phyloP scores from a whole-genome alignment of 2,113 vertebrate genomes.

The Megatriorchis doriae region DNA sequence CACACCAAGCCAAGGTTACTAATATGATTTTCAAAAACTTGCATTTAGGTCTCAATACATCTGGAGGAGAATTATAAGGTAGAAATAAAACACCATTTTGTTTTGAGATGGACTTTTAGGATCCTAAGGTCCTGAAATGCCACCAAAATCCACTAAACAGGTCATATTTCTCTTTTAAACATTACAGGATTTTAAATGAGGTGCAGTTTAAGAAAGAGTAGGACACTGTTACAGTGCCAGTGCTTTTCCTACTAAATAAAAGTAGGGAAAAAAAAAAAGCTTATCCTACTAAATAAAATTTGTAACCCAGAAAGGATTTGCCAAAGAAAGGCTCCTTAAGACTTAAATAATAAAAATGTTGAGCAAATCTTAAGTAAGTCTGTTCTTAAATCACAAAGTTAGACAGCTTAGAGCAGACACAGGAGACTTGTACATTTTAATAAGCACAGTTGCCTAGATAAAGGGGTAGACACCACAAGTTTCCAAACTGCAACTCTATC shows the following conservation, averaged over 20 bases:
- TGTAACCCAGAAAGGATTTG: constrained; percentile 30
- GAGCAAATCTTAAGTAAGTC: background rate
- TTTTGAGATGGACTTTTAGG: constrained; percentile 43
- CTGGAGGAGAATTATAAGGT: constrained; percentile 18
- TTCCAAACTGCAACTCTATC: background rate
- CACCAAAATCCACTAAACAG: background rate
- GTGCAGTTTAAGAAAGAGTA: constrained; percentile 49
- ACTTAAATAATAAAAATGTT: constrained; percentile 36
- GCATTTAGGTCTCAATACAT: constrained; percentile 61
- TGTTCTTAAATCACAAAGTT: constrained; percentile 3
- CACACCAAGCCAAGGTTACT: constrained; percentile 7
- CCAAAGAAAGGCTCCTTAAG: constrained; percentile 34
- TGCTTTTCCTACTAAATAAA: background rate
- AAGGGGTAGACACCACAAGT: background rate
- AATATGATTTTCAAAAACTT: constrained; percentile 28
- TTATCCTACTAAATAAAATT: constrained; percentile 41
- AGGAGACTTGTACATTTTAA: background rate
- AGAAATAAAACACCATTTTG: constrained; percentile 57
- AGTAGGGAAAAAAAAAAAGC: background rate
- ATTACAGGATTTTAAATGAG: constrained; percentile 6
- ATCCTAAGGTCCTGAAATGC: constrained; percentile 25
- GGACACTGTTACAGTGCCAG: background rate
- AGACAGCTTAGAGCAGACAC: background rate
- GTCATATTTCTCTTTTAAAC: constrained; percentile 59
- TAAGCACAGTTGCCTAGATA: background rate